Evolutionary conservation across 2,888 invertebrate species (phyloP).

Genomic region (Heteropelma amictum): DNA sequence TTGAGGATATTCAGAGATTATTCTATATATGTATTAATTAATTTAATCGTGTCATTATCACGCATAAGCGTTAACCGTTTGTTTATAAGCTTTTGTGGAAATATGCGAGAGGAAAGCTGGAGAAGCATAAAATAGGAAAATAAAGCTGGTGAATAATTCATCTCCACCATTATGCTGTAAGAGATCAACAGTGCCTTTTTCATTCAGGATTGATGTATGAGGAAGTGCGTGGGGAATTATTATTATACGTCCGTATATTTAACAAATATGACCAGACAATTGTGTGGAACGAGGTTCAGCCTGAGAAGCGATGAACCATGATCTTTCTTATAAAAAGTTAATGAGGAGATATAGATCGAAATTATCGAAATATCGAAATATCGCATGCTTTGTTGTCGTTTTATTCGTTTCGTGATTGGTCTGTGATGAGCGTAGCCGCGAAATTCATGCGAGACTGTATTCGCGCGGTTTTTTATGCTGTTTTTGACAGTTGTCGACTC

Average conservation of each 20-base stretch:
- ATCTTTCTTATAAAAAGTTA: no score
- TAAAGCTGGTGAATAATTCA: slow-evolving; percentile 11
- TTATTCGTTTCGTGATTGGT: no score
- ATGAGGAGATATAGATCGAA: no score
- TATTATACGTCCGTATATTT: slow-evolving; percentile 43
- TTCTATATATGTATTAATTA: no score
- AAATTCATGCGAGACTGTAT: no score
- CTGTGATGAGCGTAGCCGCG: no score
- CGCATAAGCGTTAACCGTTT: background rate
- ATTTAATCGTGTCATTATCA: background rate
- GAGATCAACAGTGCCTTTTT: slow-evolving; percentile 7
- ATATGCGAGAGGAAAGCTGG: background rate
- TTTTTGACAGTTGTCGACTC: no score
- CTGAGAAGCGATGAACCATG: slow-evolving; percentile 35
- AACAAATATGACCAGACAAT: slow-evolving; percentile 22
- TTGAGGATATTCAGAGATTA: no score
- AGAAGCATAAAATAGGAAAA: background rate
- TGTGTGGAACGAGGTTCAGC: background rate
- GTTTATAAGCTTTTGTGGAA: background rate
- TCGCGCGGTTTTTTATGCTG: no score
- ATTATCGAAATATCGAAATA: no score
- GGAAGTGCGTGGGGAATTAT: slow-evolving; percentile 39
- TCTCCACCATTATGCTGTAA: background rate
- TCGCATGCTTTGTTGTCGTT: no score
- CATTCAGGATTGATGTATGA: slow-evolving; percentile 10